Evolutionary conservation across 2,797 vertebrate species (phyloP).

Genomic region (Sebastes kiyomatsui): DNA sequence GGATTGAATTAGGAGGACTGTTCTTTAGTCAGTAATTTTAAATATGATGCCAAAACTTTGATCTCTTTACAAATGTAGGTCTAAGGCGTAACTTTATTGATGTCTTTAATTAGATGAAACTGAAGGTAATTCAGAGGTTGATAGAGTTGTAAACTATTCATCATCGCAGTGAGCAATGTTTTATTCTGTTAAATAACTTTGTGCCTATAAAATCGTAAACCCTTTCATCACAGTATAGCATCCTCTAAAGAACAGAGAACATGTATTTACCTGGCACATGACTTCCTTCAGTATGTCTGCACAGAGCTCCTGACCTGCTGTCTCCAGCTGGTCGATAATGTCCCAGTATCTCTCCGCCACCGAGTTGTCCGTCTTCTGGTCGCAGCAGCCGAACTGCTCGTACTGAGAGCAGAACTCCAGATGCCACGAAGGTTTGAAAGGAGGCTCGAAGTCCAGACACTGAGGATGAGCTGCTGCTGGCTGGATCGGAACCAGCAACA

Average conservation of each 20-base stretch:
- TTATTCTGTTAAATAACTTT: not conserved
- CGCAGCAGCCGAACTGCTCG: constrained; percentile 88
- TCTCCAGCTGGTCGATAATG: constrained; percentile 82
- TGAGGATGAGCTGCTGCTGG: constrained; percentile 83
- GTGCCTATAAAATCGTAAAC: not conserved
- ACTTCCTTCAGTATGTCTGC: constrained; percentile 85
- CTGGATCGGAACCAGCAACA: constrained; percentile 25
- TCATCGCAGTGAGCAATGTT: not conserved
- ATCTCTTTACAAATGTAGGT: not conserved
- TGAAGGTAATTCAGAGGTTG: not conserved
- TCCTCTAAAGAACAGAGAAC: not conserved
- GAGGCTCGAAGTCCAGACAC: constrained; percentile 86
- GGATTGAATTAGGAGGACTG: not conserved
- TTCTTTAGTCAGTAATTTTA: not conserved
- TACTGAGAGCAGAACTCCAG: constrained; percentile 88
- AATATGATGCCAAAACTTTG: not conserved
- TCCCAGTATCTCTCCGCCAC: constrained; percentile 86
- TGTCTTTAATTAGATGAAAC: not conserved
- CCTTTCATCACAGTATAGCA: not conserved
- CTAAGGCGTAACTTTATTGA: not conserved
- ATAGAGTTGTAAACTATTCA: not conserved
- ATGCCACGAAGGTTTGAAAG: constrained; percentile 83
- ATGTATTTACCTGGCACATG: constrained; percentile 86
- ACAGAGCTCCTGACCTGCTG: constrained; percentile 70
- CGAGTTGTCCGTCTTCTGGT: constrained; percentile 80